Evolutionary conservation across 2,888 invertebrate species (phyloP), one percentile per base, ranked within the genome.

Genomic region (Eulithis testata): DNA sequence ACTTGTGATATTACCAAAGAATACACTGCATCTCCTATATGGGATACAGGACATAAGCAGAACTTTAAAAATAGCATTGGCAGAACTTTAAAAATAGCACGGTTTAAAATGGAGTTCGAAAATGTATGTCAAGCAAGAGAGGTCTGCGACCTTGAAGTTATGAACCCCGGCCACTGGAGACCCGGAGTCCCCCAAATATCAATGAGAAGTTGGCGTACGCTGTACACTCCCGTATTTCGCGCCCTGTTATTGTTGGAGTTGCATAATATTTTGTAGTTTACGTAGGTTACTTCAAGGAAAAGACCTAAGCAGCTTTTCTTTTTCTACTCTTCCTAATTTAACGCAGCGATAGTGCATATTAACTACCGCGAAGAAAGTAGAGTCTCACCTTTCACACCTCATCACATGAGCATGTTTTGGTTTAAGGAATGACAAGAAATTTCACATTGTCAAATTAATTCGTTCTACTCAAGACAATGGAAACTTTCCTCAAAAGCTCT

Each of bases 71-170:
- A 51, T 51, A 43, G 43, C 40, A 9, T 40, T 40, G 3, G 40
- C 45, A 37, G 21, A 43, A 31, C 37, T 49, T 37, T 31, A 11
- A 51, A 44, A 51, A 51, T 51, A 43, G 43, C 37, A 54, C 3
- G 44, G 45, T 54, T 45, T 47, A 11, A 53, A 45, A 52, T 44
- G n/a, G 40, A 47, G 60, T 37, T 49, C 72, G 73, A 72, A 73
- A 77, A 72, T 78, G 72, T 78, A 73, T 79, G 80, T 78, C 83
- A 83, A 80, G 78, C 83, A 83, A 80, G 78, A 76, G 75, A 77
- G 61, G 80, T 79, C 78, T 82, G 79, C 81, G 82, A 85, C 86
- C 84, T 86, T 85, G 87, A 79, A 77, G 78, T 76, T 66, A 71
- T 77, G 75, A 75, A 71, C 82, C 75, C 74, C 78, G 79, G 79